A percentile compares a stretch with the other conserved stretches of the same genome.
These are phyloP conservation scores for Rhinolophus sinicus DNA, from an alignment of 2,113 vertebrate genomes.

Conservation along the genomic window DNA sequence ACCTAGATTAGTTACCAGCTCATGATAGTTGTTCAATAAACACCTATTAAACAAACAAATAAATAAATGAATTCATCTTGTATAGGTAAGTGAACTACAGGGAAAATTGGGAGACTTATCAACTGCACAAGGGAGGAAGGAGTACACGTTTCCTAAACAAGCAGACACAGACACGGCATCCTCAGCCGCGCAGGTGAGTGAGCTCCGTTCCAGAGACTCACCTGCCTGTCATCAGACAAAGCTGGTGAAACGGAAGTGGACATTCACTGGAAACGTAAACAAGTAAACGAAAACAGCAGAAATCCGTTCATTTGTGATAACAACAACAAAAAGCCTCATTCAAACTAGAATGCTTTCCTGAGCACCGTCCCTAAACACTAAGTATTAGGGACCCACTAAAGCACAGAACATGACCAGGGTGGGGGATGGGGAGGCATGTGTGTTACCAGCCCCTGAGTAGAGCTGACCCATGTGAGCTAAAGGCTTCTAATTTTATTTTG, in stretches of 20 bases:
- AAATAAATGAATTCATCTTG: not conserved
- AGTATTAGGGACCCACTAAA: not conserved
- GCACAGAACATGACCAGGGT: not conserved
- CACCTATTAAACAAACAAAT: not conserved
- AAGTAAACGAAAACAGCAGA: not conserved
- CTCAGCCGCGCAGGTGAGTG: not conserved
- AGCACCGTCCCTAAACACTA: not conserved
- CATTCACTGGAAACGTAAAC: not conserved
- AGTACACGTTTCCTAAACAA: not conserved
- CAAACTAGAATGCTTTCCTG: too few relatives aligned
- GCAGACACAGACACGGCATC: too few relatives aligned
- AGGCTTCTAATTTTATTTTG: not conserved
- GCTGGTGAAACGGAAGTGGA: not conserved
- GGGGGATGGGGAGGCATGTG: too few relatives aligned
- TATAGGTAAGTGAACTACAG: not conserved
- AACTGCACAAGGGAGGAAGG: not conserved
- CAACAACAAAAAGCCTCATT: not conserved
- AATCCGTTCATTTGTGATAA: not conserved
- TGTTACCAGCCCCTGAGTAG: fast-evolving
- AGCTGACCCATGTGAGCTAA: not conserved
- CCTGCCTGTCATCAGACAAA: not conserved
- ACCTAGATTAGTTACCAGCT: not conserved
- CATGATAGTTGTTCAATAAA: not conserved
- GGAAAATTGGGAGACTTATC: not conserved
- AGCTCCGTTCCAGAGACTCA: not conserved